Base-by-base conservation (phyloP, 2,113 vertebrate genomes). In the Lates calcarifer region DNA sequence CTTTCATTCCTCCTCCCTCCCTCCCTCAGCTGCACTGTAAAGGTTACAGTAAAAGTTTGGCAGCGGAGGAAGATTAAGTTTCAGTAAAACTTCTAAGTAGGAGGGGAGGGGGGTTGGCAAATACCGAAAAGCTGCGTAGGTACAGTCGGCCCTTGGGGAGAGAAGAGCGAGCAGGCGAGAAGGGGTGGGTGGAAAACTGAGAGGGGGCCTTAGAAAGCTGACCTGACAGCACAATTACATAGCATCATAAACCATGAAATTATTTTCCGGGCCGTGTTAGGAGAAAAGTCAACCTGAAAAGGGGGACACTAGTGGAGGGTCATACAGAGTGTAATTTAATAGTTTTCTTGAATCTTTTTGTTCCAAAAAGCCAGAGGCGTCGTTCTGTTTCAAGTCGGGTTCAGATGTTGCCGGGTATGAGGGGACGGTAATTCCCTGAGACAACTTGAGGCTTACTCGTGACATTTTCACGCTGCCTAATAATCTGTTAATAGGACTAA, bases 171-270 rank as follows among this genome's bases (percentile, higher is more conserved):
- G 79, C 37, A 37, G 67, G 57, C 15, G 24, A 72, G 70, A 45
- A 51, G 35, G 68, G 78, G 78, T 62, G 74, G 87, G 73, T 29
- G 65, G 56, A 75, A 56, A 79, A 45, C 39, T 17, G 29, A 51
- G 37, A 57, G 57, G 33, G 65, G 58, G 41, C 22, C 51, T 84
- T 8, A 51, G 55, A 84, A 74, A 81, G 73, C 39, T 87, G 88
- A 89, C 89, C 84, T 86, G 83, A 89, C 85, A 83, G 81, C 56
- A 72, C 74, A 82, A 86, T 87, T 85, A 81, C 82, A 81, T 1
- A 73, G 74, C 79, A 67, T 80, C 78, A 77, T 33, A 87, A 86
- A 90, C 15, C 82, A 81, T 90, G 79, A 90, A 88, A 84, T 83
- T 49, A 69, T 84, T 83, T 84, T 20, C 58, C 12, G 17, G 74